Base-by-base conservation (phyloP, 2,113 vertebrate species). In the Amphiprion percula region DNA sequence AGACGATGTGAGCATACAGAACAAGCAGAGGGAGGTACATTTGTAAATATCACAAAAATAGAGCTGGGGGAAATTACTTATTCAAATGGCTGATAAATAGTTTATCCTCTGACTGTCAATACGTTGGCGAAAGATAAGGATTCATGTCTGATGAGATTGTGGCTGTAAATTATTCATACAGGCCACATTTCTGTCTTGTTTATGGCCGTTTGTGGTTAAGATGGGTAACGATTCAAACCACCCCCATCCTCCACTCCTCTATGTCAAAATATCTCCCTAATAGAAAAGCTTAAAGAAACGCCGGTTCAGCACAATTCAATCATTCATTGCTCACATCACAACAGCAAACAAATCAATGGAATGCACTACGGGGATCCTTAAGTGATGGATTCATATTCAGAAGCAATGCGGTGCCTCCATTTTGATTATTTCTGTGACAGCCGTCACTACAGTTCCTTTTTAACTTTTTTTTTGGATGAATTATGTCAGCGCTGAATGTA, bases 301-400 rank as follows among this genome's bases (percentile, higher is more conserved):
- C 87, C 23, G 15, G 0, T 58, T 91, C 87, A 85, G 87, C 90
- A 89, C 70, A 72, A 85, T 89, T 85, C 86, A 69, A 53, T 80
- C 90, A 85, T 71, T 78, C 79, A 55, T 69, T 66, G 71, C 80
- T 85, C 74, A 80, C 75, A 62, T 77, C 41, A 69, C 68, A 85
- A 76, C 58, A 61, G 63, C 67, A 81, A 82, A 89, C 83, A 84
- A 85, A 93, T 91, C 87, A 83, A 89, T 91, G 74, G 80, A 70
- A 84, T 24, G n/a, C 79, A 83, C 85, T 55, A 55, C 74, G 64
- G 88, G 82, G 72, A 84, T 84, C 21, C 68, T 63, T 41, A 64
- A 46, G 54, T n/a, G 68, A 75, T 65, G 49, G 47, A 87, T 84
- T 82, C 68, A 90, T 84, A 87, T 88, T 82, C 78, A 68, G 44